Base-by-base conservation (phyloP, 2,113 vertebrate genomes). In the Pseudorhombus dupliciocellatus region DNA sequence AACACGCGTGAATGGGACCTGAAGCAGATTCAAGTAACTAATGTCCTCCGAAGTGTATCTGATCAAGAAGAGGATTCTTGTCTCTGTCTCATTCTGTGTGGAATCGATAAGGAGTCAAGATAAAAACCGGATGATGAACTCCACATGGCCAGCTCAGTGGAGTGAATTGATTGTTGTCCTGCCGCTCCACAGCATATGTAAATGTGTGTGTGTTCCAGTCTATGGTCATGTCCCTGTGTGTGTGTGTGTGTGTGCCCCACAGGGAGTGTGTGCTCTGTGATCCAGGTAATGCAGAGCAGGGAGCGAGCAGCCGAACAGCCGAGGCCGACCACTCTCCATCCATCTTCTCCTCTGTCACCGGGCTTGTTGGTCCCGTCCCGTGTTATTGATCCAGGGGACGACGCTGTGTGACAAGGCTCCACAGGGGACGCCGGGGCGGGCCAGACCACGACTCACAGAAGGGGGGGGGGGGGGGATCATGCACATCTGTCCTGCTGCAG, bases 201-300 rank as follows among this genome's bases (percentile, higher is more conserved):
- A 77, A 84, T 75, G 74, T 69, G 73, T 66, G 76, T 79, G 73
- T 81, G 67, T 75, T 79, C 50, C 2, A 69, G 72, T 67, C 22
- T 7, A 14, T 60, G n/a, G n/a, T n/a, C n/a, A n/a, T n/a, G 72
- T 69, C 42, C 61, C 2, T 74, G 51, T 77, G 61, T 12, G 28
- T 48, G 56, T 72, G 78, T 66, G 73, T 75, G 73, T 30, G 31
- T 14, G 26, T 12, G 62, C 26, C 84, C 89, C 86, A 79, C 51
- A 3, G 89, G 91, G 90, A 90, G 70, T 75, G 84, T 87, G 87
- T 90, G 92, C 82, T 91, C 90, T 83, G 87, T 93, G 91, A 92
- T 93, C 89, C 92, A 90, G 90, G 88, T 92, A 92, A 93, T 92
- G 78, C 77, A 86, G 70, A 84, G 22, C 87, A 92, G 65, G 31